Conservation (phyloP, 2,797 vertebrate genomes). For the Takifugu rubripes region DNA sequence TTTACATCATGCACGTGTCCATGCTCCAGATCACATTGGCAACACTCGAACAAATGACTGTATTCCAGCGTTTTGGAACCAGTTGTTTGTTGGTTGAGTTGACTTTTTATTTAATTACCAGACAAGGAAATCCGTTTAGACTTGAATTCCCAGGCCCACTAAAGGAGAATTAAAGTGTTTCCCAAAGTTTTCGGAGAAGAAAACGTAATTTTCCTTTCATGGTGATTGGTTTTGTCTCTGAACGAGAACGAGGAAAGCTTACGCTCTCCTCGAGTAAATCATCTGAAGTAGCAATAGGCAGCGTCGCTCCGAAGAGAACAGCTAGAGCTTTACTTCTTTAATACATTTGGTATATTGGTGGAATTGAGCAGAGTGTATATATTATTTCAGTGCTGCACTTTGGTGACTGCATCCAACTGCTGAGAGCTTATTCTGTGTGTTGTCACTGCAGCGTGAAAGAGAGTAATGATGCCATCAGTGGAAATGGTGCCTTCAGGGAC, state of each 20-base stretch:
- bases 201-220: slow-evolving; percentile 40
- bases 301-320: slow-evolving; percentile 9
- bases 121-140: slow-evolving; percentile 57
- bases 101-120: slow-evolving; percentile 72
- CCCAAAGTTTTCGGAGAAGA: slow-evolving; percentile 51
- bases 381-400: slow-evolving; percentile 21
- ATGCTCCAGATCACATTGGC: neutral
- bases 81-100: slow-evolving; percentile 68
- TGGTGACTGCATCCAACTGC: slow-evolving; percentile 24
- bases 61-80: slow-evolving; percentile 37
- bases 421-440: slow-evolving; percentile 30
- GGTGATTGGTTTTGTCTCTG: slow-evolving; percentile 38
- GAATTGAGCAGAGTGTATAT: slow-evolving; percentile 17
- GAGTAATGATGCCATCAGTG: slow-evolving; percentile 57
- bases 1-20: neutral
- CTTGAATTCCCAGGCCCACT: slow-evolving; percentile 52
- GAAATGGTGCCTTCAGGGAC: slow-evolving; percentile 50
- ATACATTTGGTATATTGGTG: slow-evolving; percentile 15
- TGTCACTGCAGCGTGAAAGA: slow-evolving; percentile 37
- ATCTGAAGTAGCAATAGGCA: slow-evolving; percentile 5
- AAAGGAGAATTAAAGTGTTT: slow-evolving; percentile 50
- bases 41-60: slow-evolving; percentile 12
- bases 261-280: slow-evolving; percentile 29
- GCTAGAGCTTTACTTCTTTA: slow-evolving; percentile 14
- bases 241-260: slow-evolving; percentile 24